Percentiles rank a stretch among this genome's conserved stretches.
Conservation (phyloP, 2,797 vertebrate species). For the Falco cherrug region DNA sequence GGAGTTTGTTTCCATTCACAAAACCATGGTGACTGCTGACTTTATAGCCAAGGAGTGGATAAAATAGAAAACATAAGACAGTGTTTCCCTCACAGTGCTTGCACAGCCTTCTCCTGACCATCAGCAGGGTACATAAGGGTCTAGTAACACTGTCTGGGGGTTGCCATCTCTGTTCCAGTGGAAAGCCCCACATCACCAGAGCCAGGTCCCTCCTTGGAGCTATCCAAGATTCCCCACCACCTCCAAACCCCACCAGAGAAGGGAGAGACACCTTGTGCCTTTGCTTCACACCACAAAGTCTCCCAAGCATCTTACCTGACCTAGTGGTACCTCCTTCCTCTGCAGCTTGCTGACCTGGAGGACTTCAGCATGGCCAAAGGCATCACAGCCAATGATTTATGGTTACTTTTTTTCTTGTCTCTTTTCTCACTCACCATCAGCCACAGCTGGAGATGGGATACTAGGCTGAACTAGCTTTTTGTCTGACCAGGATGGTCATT, state of each 20-base stretch:
- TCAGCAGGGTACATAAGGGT: not conserved
- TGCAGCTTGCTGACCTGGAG: not conserved
- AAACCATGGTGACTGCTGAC: not conserved
- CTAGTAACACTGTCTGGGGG: not conserved
- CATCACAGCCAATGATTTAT: not conserved
- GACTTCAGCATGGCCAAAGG: not conserved
- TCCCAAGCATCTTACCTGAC: not conserved
- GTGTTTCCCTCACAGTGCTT: not conserved
- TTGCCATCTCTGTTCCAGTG: not conserved
- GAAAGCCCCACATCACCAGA: not conserved
- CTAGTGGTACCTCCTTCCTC: not conserved
- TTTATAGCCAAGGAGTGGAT: not conserved
- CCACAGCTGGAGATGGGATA: not conserved
- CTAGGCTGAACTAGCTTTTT: not conserved
- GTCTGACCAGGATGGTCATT: not conserved
- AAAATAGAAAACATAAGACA: not conserved
- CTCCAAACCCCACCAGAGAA: not conserved
- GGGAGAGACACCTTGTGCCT: not conserved
- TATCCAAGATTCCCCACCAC: accelerated
- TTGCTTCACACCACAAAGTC: not conserved
- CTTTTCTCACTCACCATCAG: not conserved
- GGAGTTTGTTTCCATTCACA: not conserved
- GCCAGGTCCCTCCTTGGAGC: not conserved
- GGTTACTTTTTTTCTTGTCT: not conserved
- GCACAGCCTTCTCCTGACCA: not conserved